phyloP scores from a whole-genome alignment of 2,888 invertebrate genomes.

The Tigriopus californicus region DNA sequence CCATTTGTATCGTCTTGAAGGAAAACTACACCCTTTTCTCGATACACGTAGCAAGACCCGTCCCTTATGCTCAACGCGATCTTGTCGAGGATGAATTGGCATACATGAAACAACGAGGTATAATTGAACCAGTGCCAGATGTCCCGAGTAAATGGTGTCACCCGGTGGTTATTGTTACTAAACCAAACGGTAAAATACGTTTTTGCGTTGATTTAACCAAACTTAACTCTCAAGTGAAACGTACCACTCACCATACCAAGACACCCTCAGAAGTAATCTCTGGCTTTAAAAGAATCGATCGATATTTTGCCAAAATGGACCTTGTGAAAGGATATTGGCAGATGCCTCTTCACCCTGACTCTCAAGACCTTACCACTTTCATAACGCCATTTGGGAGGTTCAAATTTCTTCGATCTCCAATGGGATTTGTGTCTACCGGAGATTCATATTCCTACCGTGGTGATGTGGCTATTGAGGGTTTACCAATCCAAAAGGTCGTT shows the following conservation, averaged over 20 bases:
- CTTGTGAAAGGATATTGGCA: conserved; percentile 14
- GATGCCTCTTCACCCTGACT: background rate
- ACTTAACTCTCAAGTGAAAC: background rate
- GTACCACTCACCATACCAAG: background rate
- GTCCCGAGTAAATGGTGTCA: background rate
- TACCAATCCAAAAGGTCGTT: too few species aligned
- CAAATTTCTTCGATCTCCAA: background rate
- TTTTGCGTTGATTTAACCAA: background rate
- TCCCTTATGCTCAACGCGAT: background rate
- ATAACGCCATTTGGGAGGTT: background rate
- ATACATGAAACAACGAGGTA: background rate
- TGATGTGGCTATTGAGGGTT: background rate
- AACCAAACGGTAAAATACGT: background rate
- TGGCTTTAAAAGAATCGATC: too few species aligned
- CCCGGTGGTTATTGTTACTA: background rate
- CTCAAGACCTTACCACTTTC: conserved; percentile 10
- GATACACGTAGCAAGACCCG: background rate
- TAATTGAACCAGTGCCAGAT: background rate
- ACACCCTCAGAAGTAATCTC: too few species aligned
- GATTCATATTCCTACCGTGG: background rate
- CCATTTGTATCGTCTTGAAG: conserved; percentile 13
- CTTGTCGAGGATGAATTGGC: background rate
- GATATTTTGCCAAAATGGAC: background rate
- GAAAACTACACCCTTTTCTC: background rate
- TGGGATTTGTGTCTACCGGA: conserved; percentile 12